Base-by-base conservation (phyloP, 2,797 vertebrate species). In the Ispidina lecontei region DNA sequence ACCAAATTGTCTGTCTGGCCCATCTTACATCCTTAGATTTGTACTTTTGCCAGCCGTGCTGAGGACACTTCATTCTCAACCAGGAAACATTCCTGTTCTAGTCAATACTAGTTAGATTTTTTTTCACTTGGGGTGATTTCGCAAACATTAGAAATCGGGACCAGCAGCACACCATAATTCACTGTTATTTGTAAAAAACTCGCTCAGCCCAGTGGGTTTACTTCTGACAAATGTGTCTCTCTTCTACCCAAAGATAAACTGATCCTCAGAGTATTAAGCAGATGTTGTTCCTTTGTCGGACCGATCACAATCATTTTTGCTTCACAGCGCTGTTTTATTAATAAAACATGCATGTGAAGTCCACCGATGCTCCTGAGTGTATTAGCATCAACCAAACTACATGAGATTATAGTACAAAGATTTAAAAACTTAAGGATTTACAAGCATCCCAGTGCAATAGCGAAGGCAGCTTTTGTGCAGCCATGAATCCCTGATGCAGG, bases 381-480 rank as follows among this genome's bases (percentile, higher is more conserved):
- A 35, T 41, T 31, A 63, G 29, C 20, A 63, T 77, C 56, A 63
- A 49, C 29, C 54, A 56, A 67, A 51, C n/a, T 60, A 56, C 78
- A 62, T 28, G 49, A 26, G 41, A 11, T 67, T 51, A 62, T 3
- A 81, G n/a, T 0, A 86, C 33, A 73, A 81, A 83, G 49, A 72
- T 22, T 28, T 22, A 68, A 84, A 84, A 76, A 22, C 28, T 29
- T 51, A 16, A 9, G 49, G 41, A 54, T 71, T 54, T 60, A 37
- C 46, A 47, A 58, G 33, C 47, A 70, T 88, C 63, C 31, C 63
- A 58, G n/a, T 59, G 29, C n/a, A 35, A 67, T 3, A 65, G 71
- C 54, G 49, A 73, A 82, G n/a, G 62, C 81, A 94, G 87, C 47
- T 25, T 91, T 84, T 84, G 49, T 82, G 74, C 71, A 87, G 64